These are phyloP conservation scores for Sylvia borin DNA, from an alignment of 2,797 vertebrate species.

Conservation along the genomic window DNA sequence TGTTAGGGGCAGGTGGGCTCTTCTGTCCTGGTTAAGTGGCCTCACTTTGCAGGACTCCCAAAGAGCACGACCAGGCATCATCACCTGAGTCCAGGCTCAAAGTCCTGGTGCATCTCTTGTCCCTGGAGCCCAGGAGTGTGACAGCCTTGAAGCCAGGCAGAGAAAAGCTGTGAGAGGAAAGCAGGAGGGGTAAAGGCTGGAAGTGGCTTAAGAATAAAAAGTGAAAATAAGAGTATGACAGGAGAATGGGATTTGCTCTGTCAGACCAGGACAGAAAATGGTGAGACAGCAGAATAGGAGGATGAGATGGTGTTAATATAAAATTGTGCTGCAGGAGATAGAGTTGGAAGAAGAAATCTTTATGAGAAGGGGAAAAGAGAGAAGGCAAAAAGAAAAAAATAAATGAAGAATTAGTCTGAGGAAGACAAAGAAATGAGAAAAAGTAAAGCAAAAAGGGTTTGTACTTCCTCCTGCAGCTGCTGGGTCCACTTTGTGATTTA, in stretches of 20 bases:
- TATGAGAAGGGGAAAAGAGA: neutral
- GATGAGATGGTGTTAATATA: neutral
- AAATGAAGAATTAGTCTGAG: neutral
- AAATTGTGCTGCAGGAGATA: accelerated
- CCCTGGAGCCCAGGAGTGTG: neutral
- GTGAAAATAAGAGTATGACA: neutral
- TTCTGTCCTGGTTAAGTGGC: conserved; percentile 6
- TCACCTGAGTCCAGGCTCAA: neutral
- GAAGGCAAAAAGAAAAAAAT: neutral
- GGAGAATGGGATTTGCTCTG: neutral
- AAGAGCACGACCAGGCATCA: neutral
- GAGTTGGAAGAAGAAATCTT: neutral
- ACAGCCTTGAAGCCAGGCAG: neutral
- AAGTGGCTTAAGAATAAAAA: neutral
- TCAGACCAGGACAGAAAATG: neutral
- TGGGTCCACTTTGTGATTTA: neutral
- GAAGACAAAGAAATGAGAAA: neutral
- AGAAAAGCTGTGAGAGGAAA: neutral
- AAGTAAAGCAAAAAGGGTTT: neutral
- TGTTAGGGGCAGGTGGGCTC: conserved; percentile 9
- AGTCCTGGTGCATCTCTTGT: neutral
- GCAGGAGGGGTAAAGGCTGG: neutral
- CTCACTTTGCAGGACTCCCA: neutral
- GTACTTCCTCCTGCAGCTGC: neutral
- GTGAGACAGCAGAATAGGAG: neutral